phyloP scores from a whole-genome alignment of 1,140 invertebrate genomes.

The Lineus longissimus region DNA sequence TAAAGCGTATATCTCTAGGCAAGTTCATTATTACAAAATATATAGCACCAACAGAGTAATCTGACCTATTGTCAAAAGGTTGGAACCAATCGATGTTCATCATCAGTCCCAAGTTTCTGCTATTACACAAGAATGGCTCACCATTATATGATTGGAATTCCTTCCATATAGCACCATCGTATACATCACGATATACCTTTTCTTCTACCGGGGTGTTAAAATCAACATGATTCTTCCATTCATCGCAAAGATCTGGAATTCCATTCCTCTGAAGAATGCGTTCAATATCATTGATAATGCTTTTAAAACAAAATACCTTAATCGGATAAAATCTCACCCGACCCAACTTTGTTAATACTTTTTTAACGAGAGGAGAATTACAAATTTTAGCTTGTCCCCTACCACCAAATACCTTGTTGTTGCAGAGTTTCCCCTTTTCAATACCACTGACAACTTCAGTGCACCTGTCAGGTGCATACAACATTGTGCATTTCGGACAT shows the following conservation, averaged over 20 bases:
- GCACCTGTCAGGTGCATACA: background rate
- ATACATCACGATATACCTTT: constrained; percentile 7
- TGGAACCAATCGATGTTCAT: constrained; percentile 21
- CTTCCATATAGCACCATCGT: constrained; percentile 21
- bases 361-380: background rate
- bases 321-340: background rate
- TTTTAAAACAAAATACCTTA: constrained; percentile 18
- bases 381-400: background rate
- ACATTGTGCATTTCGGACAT: background rate
- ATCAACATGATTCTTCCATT: background rate
- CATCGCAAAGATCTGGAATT: constrained; percentile 3
- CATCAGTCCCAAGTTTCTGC: constrained; percentile 2
- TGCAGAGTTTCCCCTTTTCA: no score
- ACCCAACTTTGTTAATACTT: background rate
- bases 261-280: constrained; percentile 7
- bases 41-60: constrained; percentile 11
- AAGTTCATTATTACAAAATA: constrained; percentile 15
- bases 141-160: constrained; percentile 11
- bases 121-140: background rate
- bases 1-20: constrained; percentile 6
- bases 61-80: no score
- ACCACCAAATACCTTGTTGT: background rate
- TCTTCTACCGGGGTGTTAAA: no score
- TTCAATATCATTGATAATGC: constrained; percentile 5
- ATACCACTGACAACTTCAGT: background rate